Evolutionary conservation across 2,888 invertebrate species (phyloP).

Genomic region (Heterodera filipjevi): DNA sequence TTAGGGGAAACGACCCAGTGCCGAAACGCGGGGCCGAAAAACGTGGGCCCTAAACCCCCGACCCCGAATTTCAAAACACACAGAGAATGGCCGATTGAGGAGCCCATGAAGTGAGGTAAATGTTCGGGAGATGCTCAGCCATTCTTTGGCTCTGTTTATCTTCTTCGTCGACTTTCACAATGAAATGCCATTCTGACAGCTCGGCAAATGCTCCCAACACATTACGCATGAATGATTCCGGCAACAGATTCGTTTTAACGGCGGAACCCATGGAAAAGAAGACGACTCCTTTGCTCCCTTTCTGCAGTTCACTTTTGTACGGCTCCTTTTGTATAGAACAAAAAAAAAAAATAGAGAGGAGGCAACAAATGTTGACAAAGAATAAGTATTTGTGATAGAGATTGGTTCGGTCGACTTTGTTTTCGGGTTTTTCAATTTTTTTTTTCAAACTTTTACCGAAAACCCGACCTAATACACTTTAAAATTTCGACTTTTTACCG

Average conservation of each 20-base stretch:
- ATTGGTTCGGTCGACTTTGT: too few relatives aligned
- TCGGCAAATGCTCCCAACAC: conserved; percentile 23
- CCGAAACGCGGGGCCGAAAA: too few relatives aligned
- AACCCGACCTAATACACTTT: too few relatives aligned
- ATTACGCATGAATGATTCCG: conserved; percentile 26
- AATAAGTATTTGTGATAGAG: too few relatives aligned
- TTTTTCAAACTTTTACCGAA: too few relatives aligned
- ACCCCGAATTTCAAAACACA: not conserved
- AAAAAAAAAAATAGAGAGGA: not conserved
- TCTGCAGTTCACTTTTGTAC: conserved; percentile 29
- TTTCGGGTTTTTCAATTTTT: too few relatives aligned
- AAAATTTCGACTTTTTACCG: too few relatives aligned
- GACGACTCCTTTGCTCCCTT: conserved; percentile 16
- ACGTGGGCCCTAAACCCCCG: too few relatives aligned
- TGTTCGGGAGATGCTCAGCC: conserved; percentile 12
- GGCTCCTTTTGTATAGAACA: not conserved
- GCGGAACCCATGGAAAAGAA: conserved; percentile 31
- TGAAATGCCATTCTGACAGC: conserved; percentile 31
- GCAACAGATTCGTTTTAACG: conserved; percentile 25
- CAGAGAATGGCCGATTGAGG: conserved; percentile 27
- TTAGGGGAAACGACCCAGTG: too few relatives aligned
- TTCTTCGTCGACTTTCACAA: conserved; percentile 21
- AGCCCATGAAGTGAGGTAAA: conserved; percentile 21
- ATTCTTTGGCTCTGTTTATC: conserved; percentile 3
- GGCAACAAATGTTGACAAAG: too few relatives aligned